A percentile compares a stretch with the other conserved stretches of the same genome.
phyloP scores from a whole-genome alignment of 2,797 vertebrate species.

The Menidia menidia region DNA sequence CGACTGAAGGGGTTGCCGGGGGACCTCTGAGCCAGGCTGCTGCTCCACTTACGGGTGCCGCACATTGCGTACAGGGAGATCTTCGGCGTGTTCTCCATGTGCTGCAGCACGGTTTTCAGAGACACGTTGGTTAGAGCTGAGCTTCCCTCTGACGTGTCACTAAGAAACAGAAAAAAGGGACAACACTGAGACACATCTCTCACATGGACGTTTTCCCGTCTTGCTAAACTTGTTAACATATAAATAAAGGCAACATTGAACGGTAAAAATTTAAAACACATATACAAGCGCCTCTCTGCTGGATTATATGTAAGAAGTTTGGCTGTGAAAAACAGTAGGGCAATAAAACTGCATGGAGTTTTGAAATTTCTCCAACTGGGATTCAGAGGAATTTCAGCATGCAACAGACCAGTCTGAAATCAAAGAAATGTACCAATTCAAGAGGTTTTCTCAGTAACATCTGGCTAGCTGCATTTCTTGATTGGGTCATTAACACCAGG shows the following conservation, averaged over 20 bases:
- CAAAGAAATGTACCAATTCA: neutral
- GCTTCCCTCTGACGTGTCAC: conserved; percentile 82
- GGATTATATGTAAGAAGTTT: too few species aligned
- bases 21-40: conserved; percentile 78
- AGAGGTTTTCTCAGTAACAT: neutral
- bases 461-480: neutral
- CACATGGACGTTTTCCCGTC: neutral
- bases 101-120: conserved; percentile 91
- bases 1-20: conserved; percentile 86
- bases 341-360: too few species aligned
- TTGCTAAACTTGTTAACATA: neutral
- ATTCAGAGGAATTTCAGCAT: too few species aligned
- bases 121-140: conserved; percentile 87
- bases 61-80: conserved; percentile 92
- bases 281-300: too few species aligned
- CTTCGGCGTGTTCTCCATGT: conserved; percentile 95
- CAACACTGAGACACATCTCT: neutral
- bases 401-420: too few species aligned
- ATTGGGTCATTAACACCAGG: neutral
- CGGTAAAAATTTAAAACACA: neutral
- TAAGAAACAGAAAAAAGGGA: conserved; percentile 39
- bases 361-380: too few species aligned
- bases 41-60: conserved; percentile 94
- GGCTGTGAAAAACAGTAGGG: too few species aligned
- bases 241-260: neutral